These are phyloP conservation scores for Bos javanicus DNA, from an alignment of 2,113 vertebrate species.

Conservation along the genomic window DNA sequence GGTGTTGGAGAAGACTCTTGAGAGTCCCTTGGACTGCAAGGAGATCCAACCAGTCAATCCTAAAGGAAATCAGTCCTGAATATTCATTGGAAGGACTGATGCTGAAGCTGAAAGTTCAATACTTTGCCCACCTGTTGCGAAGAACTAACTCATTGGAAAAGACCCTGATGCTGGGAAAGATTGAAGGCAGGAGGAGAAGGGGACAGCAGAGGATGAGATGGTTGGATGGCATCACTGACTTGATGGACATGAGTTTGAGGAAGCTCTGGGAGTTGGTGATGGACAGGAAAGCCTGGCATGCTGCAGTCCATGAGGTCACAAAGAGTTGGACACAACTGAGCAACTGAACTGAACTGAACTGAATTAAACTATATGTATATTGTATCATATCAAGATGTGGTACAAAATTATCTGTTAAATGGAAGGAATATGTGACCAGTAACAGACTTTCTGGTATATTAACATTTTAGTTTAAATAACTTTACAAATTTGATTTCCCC, in stretches of 20 bases:
- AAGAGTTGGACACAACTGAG: background rate
- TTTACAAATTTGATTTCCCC: conserved; percentile 15
- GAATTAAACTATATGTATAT: conserved; percentile 56
- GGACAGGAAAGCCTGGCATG: background rate
- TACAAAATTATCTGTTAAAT: background rate
- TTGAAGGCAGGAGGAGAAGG: background rate
- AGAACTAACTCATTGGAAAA: background rate
- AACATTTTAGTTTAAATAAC: background rate
- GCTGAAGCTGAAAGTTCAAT: background rate
- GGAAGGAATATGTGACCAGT: background rate
- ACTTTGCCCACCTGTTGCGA: background rate
- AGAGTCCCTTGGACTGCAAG: background rate
- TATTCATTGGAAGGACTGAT: background rate
- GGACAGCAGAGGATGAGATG: background rate
- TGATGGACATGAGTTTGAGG: background rate
- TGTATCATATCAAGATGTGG: background rate
- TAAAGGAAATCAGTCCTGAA: background rate
- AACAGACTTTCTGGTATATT: background rate
- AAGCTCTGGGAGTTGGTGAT: background rate
- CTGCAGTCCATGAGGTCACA: background rate
- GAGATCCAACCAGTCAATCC: background rate
- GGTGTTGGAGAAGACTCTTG: background rate
- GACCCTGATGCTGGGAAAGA: background rate
- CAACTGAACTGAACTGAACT: background rate
- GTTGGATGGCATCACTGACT: background rate